A percentile compares a stretch with the other conserved stretches of the same genome.
phyloP scores from a whole-genome alignment of 2,888 invertebrate species.

The Sisyra nigra region DNA sequence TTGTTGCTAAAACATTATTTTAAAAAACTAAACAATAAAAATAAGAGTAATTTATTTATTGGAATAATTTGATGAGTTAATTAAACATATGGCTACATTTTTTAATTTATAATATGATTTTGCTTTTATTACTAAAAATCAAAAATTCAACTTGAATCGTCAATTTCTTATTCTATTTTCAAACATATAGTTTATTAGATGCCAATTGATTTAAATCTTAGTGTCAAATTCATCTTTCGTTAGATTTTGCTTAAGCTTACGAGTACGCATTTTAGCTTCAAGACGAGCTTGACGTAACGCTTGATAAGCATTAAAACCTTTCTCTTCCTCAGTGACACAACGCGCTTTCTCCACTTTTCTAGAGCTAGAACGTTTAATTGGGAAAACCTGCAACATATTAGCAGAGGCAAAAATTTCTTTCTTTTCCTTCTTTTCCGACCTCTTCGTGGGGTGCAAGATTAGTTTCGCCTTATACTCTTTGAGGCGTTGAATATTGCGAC shows the following conservation, averaged over 20 bases:
- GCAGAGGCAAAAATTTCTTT: slow-evolving; percentile 40
- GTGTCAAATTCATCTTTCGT: slow-evolving; percentile 7
- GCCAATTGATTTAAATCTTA: too few relatives aligned
- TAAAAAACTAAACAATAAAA: too few relatives aligned
- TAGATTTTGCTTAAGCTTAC: slow-evolving; percentile 9
- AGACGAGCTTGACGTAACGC: slow-evolving; percentile 51
- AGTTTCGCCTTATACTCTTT: slow-evolving; percentile 85
- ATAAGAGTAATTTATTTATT: too few relatives aligned
- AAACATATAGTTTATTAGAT: too few relatives aligned
- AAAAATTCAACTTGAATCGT: too few relatives aligned
- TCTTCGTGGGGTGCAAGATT: slow-evolving; percentile 84
- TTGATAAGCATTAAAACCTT: slow-evolving; percentile 72
- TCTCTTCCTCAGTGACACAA: slow-evolving; percentile 65
- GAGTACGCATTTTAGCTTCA: slow-evolving; percentile 9
- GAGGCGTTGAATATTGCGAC: slow-evolving; percentile 77
- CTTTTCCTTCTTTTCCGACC: slow-evolving; percentile 57
- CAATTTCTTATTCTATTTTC: too few relatives aligned
- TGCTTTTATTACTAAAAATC: too few relatives aligned
- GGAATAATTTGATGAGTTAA: too few relatives aligned
- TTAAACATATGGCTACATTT: too few relatives aligned
- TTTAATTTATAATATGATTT: too few relatives aligned
- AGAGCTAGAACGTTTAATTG: slow-evolving; percentile 58
- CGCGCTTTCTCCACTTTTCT: slow-evolving; percentile 31
- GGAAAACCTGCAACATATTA: slow-evolving; percentile 74
- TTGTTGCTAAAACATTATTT: too few relatives aligned